Conservation (phyloP, 2,113 vertebrate species). For the Girardinichthys multiradiatus region DNA sequence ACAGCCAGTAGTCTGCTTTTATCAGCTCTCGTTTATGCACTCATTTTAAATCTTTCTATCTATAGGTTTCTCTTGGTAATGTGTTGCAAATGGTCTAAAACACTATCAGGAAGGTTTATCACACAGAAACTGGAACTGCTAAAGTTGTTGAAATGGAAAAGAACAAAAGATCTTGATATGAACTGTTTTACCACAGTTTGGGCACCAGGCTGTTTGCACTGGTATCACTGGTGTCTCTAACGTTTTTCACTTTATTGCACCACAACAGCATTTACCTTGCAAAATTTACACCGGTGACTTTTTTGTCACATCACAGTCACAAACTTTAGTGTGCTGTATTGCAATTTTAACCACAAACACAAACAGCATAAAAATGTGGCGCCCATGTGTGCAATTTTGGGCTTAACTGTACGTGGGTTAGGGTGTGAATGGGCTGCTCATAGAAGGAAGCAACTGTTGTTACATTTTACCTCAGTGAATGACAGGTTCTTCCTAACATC, state of each 20-base stretch:
- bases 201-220: not conserved
- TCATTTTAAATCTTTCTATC: conserved; percentile 58
- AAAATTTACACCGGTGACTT: not conserved
- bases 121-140: conserved; percentile 30
- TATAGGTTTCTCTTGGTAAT: conserved; percentile 12
- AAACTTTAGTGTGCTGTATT: not conserved
- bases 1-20: conserved; percentile 61
- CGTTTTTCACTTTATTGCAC: conserved; percentile 8
- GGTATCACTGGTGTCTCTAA: not conserved
- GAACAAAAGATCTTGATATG: not conserved
- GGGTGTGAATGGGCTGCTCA: not conserved
- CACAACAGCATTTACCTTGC: not conserved
- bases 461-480: not conserved
- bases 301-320: not conserved
- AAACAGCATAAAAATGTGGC: not conserved
- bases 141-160: conserved; percentile 32
- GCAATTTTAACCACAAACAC: not conserved
- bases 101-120: conserved; percentile 9
- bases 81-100: conserved; percentile 2
- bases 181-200: not conserved
- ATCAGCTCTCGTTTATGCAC: conserved; percentile 54
- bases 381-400: not conserved
- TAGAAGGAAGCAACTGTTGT: not conserved
- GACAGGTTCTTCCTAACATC: not conserved
- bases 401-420: not conserved